Evolutionary conservation across 1,140 invertebrate species (phyloP).

Genomic region (Bombyx mandarina): DNA sequence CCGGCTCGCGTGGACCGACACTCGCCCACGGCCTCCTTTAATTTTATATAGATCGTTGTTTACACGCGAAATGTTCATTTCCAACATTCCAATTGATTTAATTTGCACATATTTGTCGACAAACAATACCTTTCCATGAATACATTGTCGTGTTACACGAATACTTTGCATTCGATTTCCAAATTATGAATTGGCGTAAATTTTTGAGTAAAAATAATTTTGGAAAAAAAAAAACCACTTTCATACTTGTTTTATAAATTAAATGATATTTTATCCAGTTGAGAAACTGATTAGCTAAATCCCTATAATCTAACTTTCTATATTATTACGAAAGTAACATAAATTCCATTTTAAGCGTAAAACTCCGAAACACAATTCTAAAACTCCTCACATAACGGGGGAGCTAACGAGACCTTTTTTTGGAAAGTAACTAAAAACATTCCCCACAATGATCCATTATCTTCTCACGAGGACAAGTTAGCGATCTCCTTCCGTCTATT

Average conservation of each 20-base stretch:
- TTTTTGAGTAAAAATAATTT: too few species aligned
- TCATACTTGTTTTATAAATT: too few species aligned
- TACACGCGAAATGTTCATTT: constrained; percentile 23
- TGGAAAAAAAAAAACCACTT: too few species aligned
- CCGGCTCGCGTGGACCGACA: constrained; percentile 12
- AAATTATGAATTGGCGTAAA: too few species aligned
- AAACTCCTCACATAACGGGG: constrained; percentile 60
- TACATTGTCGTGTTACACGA: neutral
- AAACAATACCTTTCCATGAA: constrained; percentile 1
- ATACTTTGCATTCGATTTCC: too few species aligned
- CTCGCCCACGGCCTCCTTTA: constrained; percentile 38
- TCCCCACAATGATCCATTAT: constrained; percentile 67
- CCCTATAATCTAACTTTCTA: neutral
- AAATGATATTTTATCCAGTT: too few species aligned
- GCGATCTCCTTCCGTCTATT: constrained; percentile 70
- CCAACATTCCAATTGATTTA: constrained; percentile 16
- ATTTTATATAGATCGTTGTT: constrained; percentile 30
- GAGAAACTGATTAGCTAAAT: too few species aligned
- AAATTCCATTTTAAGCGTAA: constrained; percentile 24
- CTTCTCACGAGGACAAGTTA: constrained; percentile 67
- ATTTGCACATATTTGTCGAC: constrained; percentile 20
- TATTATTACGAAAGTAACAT: constrained; percentile 12
- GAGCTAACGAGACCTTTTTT: constrained; percentile 58
- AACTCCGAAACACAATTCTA: constrained; percentile 40
- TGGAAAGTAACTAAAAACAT: constrained; percentile 58